Base-by-base conservation (phyloP, 2,797 vertebrate genomes). In the Hyperoplus immaculatus region DNA sequence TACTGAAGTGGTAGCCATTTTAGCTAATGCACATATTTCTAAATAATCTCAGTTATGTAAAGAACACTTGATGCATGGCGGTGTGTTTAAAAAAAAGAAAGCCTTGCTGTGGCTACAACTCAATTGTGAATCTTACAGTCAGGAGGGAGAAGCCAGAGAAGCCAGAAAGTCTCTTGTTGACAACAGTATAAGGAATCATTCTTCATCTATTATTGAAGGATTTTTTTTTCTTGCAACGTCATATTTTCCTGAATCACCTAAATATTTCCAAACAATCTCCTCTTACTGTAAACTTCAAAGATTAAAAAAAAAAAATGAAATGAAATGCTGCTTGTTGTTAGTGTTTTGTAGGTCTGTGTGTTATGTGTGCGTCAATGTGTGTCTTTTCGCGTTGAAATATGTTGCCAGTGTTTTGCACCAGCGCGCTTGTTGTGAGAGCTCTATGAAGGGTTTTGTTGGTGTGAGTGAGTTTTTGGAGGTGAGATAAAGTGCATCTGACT, bases 1-100 rank as follows among this genome's bases (percentile, higher is more conserved):
- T 38, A 6, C 55, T 55, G 66, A 70, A 80, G 68, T 15, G 50
- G 63, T 53, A 64, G 58, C 58, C 72, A 69, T 83, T 85, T 88
- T 45, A 75, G 65, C 38, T 41, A 54, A 74, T 63, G 39, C 29
- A 38, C 12, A 4, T 59, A 67, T 63, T 74, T 63, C 47, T 1
- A 62, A 60, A 65, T 73, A 13, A 67, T 67, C 45, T 66, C 15
- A 15, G 50, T 41, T 39, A 38, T 45, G n/a, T n/a, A 8, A 50
- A 65, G 16, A 47, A 42, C 12, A 47, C 1, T 71, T 18, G 8
- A 6, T 5, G 4, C 12, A 6, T 39, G 50, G 41, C 13, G 10
- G 0, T 16, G 38, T 6, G 1, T 18, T 29, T 42, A 0, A 46
- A 55, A 47, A 47, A 15, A 0, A 29, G 29, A 68, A 60, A 42